Conservation (phyloP, 2,797 vertebrate species). For the Spinibarbus caldwelli region DNA sequence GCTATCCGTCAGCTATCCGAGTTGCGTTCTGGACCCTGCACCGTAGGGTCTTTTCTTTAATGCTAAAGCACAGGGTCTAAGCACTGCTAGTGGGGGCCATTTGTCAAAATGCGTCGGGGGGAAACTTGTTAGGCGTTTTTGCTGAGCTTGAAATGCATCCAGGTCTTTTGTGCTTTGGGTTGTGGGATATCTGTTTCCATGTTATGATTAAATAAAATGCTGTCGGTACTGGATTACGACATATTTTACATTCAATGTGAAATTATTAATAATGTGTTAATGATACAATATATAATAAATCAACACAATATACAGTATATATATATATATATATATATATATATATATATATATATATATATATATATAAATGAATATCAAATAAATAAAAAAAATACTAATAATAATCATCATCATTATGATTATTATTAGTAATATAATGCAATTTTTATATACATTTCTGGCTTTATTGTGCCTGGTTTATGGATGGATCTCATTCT, state of each 20-base stretch:
- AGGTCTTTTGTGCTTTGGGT: constrained; percentile 23
- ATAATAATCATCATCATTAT: no score
- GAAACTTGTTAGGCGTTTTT: constrained; percentile 55
- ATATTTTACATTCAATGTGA: no score
- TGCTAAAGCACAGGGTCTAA: constrained; percentile 75
- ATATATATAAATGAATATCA: no score
- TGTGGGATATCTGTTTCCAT: not conserved
- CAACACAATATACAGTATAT: no score
- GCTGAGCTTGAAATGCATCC: constrained; percentile 32
- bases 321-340: no score
- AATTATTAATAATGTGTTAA: no score
- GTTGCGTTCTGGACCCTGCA: constrained; percentile 74
- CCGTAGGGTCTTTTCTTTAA: constrained; percentile 76
- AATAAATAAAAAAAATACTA: no score
- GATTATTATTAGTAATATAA: not conserved
- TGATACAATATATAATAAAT: no score
- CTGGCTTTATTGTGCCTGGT: not conserved
- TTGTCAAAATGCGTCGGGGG: constrained; percentile 81
- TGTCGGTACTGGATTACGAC: not conserved
- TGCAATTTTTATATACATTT: not conserved
- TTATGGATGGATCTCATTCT: not conserved
- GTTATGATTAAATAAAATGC: not conserved
- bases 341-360: no score
- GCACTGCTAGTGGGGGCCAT: constrained; percentile 74
- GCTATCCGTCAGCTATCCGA: constrained; percentile 89